Evolutionary conservation across 2,888 invertebrate genomes (phyloP).

Genomic region (Aromia moschata): DNA sequence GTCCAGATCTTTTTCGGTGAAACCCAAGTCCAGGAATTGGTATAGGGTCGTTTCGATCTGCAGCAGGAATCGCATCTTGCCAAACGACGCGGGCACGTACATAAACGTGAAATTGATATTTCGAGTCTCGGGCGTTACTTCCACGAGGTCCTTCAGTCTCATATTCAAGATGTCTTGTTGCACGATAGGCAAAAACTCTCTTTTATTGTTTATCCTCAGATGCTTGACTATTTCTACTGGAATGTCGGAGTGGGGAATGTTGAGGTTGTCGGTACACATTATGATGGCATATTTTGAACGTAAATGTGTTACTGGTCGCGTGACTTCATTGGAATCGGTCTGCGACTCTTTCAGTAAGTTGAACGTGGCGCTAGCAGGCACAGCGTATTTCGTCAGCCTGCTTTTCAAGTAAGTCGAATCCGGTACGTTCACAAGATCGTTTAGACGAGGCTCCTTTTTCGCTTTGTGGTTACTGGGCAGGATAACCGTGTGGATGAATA

Average conservation of each 20-base stretch:
- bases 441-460: slow-evolving; percentile 65
- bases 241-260: slow-evolving; percentile 54
- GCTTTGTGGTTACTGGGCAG: slow-evolving; percentile 68
- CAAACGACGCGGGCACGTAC: slow-evolving; percentile 81
- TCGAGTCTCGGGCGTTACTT: slow-evolving; percentile 69
- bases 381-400: slow-evolving; percentile 75
- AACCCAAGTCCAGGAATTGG: slow-evolving; percentile 79
- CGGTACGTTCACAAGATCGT: slow-evolving; percentile 69
- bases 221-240: slow-evolving; percentile 54
- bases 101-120: slow-evolving; percentile 74
- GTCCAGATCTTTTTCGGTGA: slow-evolving; percentile 93
- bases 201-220: slow-evolving; percentile 69
- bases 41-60: slow-evolving; percentile 81
- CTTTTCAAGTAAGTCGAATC: slow-evolving; percentile 72
- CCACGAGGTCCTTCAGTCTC: slow-evolving; percentile 77
- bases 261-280: slow-evolving; percentile 75
- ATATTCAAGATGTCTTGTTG: slow-evolving; percentile 85
- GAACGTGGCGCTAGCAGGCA: slow-evolving; percentile 80
- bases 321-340: slow-evolving; percentile 40
- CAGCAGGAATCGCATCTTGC: slow-evolving; percentile 78
- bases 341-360: slow-evolving; percentile 70
- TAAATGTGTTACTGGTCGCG: slow-evolving; percentile 78
- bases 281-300: slow-evolving; percentile 76
- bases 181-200: slow-evolving; percentile 83
- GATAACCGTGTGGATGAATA: slow-evolving; percentile 80